Conservation (phyloP, 2,797 vertebrate genomes). For the Clarias pachynema region DNA sequence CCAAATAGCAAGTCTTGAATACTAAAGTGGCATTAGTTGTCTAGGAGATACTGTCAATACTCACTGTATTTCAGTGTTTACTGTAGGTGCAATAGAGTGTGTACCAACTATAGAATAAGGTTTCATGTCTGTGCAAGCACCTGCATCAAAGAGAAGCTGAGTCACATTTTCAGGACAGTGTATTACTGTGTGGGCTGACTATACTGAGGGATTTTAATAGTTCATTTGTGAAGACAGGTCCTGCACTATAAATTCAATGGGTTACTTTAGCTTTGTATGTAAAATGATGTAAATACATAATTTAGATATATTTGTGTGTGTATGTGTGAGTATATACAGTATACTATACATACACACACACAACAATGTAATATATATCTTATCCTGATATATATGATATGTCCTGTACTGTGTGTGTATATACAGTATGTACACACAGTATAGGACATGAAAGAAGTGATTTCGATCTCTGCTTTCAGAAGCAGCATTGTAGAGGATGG, state of each 20-base stretch:
- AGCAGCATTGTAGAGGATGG: slow-evolving; percentile 3
- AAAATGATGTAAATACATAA: not conserved
- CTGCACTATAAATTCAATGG: not conserved
- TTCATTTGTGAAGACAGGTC: not conserved
- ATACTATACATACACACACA: too few relatives aligned
- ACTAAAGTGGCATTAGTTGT: not conserved
- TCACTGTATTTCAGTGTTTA: not conserved
- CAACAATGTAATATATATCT: not conserved
- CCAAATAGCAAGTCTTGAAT: not conserved
- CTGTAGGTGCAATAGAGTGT: not conserved
- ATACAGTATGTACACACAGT: too few relatives aligned
- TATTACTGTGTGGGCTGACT: slow-evolving; percentile 16
- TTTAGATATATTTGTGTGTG: too few relatives aligned
- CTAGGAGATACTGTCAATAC: not conserved
- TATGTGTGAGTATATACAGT: too few relatives aligned
- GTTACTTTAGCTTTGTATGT: not conserved
- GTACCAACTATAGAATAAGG: not conserved
- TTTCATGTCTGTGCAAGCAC: not conserved
- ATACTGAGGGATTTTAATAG: not conserved
- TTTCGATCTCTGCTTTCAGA: slow-evolving; percentile 34
- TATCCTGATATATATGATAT: too few relatives aligned
- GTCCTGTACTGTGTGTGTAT: too few relatives aligned
- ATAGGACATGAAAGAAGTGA: slow-evolving; percentile 21
- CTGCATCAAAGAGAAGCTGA: slow-evolving; percentile 5
- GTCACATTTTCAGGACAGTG: slow-evolving; percentile 2